phyloP scores from a whole-genome alignment of 1,140 invertebrate species.

The Theocolax elegans region DNA sequence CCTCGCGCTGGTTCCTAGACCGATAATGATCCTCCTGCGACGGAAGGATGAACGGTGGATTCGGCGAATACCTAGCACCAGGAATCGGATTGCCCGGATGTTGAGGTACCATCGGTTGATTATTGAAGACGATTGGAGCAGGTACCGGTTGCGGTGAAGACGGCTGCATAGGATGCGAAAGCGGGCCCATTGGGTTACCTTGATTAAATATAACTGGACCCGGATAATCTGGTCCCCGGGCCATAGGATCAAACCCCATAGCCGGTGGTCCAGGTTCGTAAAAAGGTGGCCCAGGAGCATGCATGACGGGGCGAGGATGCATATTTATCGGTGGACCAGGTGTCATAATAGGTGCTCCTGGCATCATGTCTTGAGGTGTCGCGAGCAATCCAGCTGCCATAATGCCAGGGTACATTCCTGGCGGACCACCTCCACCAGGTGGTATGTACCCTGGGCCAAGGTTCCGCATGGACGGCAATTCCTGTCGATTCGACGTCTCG shows the following conservation, averaged over 20 bases:
- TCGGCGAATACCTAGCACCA: constrained; percentile 23
- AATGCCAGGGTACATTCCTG: constrained; percentile 10
- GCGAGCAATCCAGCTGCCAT: no score
- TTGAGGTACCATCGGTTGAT: neutral
- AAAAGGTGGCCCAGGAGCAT: neutral
- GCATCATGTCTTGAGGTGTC: neutral
- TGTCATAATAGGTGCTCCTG: neutral
- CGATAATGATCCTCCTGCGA: constrained; percentile 13
- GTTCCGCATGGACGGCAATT: neutral
- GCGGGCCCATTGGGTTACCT: constrained; percentile 35
- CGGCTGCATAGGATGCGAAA: constrained; percentile 1
- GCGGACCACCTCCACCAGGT: constrained; percentile 12
- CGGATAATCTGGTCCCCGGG: constrained; percentile 43
- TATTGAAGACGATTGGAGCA: constrained; percentile 40
- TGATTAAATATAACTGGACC: constrained; percentile 57
- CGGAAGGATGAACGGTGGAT: neutral
- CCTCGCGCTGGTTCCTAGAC: constrained; percentile 39
- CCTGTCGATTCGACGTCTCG: constrained; percentile 42
- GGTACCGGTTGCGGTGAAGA: constrained; percentile 60
- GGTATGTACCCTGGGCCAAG: neutral
- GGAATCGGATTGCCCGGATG: neutral
- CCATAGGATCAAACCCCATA: constrained; percentile 54
- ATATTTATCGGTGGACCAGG: constrained; percentile 6
- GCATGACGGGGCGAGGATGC: constrained; percentile 1
- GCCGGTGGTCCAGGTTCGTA: constrained; percentile 41